Base-by-base conservation (phyloP, 2,113 vertebrate species). In the Alaudala cheleensis region DNA sequence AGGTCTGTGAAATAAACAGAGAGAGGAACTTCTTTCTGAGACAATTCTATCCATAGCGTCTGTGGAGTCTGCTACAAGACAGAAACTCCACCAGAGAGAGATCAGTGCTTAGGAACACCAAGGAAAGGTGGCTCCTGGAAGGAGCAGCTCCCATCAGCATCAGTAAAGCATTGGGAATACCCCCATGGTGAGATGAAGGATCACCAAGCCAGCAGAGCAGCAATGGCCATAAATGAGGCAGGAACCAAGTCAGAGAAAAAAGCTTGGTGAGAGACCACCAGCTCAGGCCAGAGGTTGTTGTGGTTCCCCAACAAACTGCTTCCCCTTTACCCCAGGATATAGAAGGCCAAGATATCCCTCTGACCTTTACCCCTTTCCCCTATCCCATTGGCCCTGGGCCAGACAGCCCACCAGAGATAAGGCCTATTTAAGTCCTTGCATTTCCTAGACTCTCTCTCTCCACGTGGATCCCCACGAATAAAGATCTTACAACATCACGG, bases 221-320 rank as follows among this genome's bases (percentile, higher is more conserved):
- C 21, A 2, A 28, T 5, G 7, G 37, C 5, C 8, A 11, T 56
- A 47, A 24, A 15, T 2, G 22, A 69, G 22, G 15, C 0, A 0
- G 84, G 40, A 50, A 58, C 18, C 21, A 72, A 50, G 29, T 2
- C 17, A 33, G 14, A 79, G 61, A 17, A 50, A 85, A 57, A 53
- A 16, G 7, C 11, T 58, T 56, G 33, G 9, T 51, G 47, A 45
- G 54, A 86, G 2, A 61, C 22, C 26, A 53, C 6, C 29, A 37
- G 9, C 44, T 51, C 33, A 24, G 51, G 34, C 17, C 47, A 77
- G 33, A 34, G n/a, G n/a, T n/a, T n/a, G n/a, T n/a, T n/a, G n/a
- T n/a, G n/a, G n/a, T n/a, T n/a, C n/a, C n/a, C n/a, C n/a, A n/a
- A n/a, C n/a, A n/a, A n/a, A n/a, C n/a, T n/a, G n/a, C n/a, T n/a